Percentiles rank a stretch among this genome's conserved stretches.
Evolutionary conservation across 2,113 vertebrate genomes (phyloP).

Genomic region (Lagenorhynchus albirostris): DNA sequence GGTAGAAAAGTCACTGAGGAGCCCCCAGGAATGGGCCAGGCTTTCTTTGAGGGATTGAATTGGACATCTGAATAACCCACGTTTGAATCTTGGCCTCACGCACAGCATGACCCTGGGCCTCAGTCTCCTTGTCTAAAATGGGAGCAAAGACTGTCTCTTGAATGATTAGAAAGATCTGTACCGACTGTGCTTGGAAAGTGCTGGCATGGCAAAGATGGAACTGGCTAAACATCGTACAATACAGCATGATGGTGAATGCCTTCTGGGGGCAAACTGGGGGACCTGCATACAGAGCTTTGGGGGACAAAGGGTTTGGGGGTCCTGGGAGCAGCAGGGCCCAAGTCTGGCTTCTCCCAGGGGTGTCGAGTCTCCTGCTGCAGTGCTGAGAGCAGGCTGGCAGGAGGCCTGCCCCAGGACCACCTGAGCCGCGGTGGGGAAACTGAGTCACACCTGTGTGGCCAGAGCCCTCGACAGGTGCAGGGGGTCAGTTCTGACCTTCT

Average conservation of each 20-base stretch:
- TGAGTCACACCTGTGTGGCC: background rate
- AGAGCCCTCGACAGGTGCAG: background rate
- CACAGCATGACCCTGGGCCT: background rate
- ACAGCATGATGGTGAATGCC: fast-evolving
- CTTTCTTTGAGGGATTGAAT: background rate
- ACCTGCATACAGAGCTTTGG: background rate
- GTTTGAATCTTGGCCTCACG: fast-evolving
- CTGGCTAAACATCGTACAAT: fast-evolving
- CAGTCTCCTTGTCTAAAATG: background rate
- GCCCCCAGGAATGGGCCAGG: background rate
- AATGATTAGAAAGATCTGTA: too few relatives aligned
- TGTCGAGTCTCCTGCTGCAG: background rate
- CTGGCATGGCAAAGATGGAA: background rate
- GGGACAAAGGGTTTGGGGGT: fast-evolving
- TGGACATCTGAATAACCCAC: background rate
- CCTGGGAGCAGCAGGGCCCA: background rate
- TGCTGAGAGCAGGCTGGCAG: background rate
- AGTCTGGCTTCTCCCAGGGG: background rate
- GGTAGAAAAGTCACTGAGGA: too few relatives aligned
- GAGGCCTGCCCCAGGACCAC: background rate
- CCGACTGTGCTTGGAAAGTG: background rate
- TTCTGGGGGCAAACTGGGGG: background rate
- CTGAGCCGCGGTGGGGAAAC: fast-evolving
- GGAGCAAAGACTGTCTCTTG: background rate
- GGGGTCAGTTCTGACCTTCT: background rate